Evolutionary conservation across 2,888 invertebrate species (phyloP).

Genomic region (Drosophila merina): DNA sequence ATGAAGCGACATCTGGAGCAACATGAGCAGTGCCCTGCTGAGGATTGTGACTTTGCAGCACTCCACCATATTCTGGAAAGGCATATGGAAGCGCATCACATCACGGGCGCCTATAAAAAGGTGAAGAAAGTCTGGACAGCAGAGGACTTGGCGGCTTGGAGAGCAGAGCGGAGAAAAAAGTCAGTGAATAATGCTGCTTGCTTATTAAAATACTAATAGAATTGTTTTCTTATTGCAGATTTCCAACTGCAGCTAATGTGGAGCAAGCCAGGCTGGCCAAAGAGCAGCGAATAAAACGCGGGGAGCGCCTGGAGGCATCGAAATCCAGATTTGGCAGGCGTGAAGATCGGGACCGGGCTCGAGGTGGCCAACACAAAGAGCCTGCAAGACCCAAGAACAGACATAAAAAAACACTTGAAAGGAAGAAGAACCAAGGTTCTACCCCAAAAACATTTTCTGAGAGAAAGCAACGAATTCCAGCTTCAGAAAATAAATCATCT

Average conservation of each 20-base stretch:
- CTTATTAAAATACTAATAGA: background rate
- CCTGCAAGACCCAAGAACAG: conserved; percentile 13
- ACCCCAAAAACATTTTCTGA: background rate
- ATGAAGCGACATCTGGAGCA: conserved; percentile 88
- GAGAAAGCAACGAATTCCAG: background rate
- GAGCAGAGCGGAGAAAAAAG: conserved; percentile 90
- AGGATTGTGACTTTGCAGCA: conserved; percentile 87
- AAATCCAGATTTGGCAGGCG: conserved; percentile 84
- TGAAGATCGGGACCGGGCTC: conserved; percentile 81
- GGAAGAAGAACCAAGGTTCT: background rate
- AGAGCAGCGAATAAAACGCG: conserved; percentile 89
- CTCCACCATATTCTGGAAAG: conserved; percentile 88
- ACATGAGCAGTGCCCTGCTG: conserved; percentile 92
- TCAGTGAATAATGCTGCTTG: conserved; percentile 4
- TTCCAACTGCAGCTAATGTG: conserved; percentile 89
- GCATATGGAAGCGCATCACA: conserved; percentile 93
- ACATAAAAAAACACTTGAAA: background rate
- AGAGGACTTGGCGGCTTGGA: conserved; percentile 94
- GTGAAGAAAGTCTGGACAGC: conserved; percentile 90
- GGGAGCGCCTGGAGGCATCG: conserved; percentile 87
- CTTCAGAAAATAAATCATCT: background rate
- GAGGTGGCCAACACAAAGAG: conserved; percentile 1
- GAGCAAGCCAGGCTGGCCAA: conserved; percentile 87
- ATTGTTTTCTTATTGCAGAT: conserved; percentile 76
- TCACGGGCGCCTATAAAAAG: conserved; percentile 91